These are phyloP conservation scores for silkworm (Bombyx mori) DNA, from an alignment of 1,140 invertebrate species.

Conservation along the genomic window DNA sequence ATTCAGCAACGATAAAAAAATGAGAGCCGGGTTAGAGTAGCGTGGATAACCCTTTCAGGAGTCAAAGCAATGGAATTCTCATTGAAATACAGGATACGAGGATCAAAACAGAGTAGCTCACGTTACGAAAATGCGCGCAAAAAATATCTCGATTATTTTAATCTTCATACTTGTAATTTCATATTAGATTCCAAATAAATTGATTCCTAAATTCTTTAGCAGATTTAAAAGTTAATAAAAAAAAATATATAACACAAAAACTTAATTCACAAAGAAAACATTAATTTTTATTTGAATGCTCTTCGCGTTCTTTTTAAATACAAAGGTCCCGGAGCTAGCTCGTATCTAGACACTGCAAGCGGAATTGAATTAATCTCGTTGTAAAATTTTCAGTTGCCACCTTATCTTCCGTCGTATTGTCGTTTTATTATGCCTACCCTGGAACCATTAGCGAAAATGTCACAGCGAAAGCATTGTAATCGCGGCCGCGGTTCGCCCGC, in stretches of 20 bases:
- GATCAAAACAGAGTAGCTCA: conserved; percentile 30
- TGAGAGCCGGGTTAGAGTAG: conserved; percentile 42
- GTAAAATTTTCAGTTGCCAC: conserved; percentile 66
- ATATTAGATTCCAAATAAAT: too few relatives aligned
- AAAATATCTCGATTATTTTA: too few relatives aligned
- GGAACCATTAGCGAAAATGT: conserved; percentile 70
- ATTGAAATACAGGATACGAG: conserved; percentile 48
- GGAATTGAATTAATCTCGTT: conserved; percentile 60
- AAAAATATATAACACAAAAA: too few relatives aligned
- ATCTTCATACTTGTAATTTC: too few relatives aligned
- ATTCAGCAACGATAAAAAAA: conserved; percentile 53
- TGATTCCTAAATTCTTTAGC: too few relatives aligned
- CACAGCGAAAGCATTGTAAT: conserved; percentile 62
- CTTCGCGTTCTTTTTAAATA: too few relatives aligned
- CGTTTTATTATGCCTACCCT: conserved; percentile 68
- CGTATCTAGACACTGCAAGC: conserved; percentile 25
- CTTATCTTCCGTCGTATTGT: conserved; percentile 67
- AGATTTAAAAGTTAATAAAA: too few relatives aligned
- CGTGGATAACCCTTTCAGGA: conserved; percentile 53
- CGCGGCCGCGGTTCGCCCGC: conserved; percentile 49
- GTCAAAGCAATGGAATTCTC: conserved; percentile 42
- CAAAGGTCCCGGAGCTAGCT: conserved; percentile 2
- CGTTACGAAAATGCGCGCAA: too few relatives aligned
- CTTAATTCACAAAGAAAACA: too few relatives aligned
- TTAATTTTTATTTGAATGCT: too few relatives aligned